phyloP scores from a whole-genome alignment of 2,888 invertebrate species.

The Harpalus rubripes region DNA sequence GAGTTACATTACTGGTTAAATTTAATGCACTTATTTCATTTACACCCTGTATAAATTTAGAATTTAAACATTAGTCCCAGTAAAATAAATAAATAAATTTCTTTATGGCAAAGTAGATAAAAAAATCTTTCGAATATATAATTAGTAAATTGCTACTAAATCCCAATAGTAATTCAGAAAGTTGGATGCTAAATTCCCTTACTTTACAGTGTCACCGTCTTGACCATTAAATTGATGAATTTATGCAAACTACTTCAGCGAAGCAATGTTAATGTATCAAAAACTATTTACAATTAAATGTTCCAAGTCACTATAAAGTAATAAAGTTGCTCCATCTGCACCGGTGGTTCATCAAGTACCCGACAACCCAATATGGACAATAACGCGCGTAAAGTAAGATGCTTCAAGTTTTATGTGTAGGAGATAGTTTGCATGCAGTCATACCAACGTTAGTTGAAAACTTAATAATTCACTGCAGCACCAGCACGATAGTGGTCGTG shows the following conservation, averaged over 20 bases:
- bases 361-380: not conserved
- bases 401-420: not conserved
- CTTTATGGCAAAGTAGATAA: too few species aligned
- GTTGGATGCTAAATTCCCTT: too few species aligned
- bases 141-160: too few species aligned
- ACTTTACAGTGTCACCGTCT: too few species aligned
- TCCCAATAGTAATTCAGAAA: too few species aligned
- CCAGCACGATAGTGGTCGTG: not conserved
- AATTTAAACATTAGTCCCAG: too few species aligned
- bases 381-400: constrained; percentile 8
- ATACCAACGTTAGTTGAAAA: constrained; percentile 19
- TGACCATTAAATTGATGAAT: not conserved
- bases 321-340: not conserved
- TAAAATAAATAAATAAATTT: too few species aligned
- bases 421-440: constrained; percentile 6
- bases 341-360: not conserved
- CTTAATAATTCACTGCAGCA: constrained; percentile 19
- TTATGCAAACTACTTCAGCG: not conserved
- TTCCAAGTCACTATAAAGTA: not conserved
- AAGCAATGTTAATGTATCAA: not conserved
- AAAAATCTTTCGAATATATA: too few species aligned
- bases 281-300: not conserved
- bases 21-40: too few species aligned
- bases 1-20: too few species aligned
- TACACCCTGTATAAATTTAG: too few species aligned